phyloP scores from a whole-genome alignment of 2,113 vertebrate species.

The Pitta sordida region DNA sequence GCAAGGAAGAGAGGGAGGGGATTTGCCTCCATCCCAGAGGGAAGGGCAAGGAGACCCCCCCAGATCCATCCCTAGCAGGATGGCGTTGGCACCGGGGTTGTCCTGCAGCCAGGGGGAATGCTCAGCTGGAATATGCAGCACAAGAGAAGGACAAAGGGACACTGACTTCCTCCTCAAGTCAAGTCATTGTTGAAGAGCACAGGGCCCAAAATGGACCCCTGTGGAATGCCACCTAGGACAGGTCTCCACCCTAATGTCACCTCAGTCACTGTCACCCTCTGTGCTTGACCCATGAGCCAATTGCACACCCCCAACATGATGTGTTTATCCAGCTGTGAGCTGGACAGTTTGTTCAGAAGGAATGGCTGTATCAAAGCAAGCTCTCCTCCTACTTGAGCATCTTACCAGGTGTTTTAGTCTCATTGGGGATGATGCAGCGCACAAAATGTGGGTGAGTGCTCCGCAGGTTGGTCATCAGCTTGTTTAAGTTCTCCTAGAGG shows the following conservation, averaged over 20 bases:
- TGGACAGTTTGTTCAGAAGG: background rate
- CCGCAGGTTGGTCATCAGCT: constrained; percentile 81
- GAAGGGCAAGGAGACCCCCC: too few species aligned
- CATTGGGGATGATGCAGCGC: constrained; percentile 37
- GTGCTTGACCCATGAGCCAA: background rate
- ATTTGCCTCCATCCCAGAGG: too few species aligned
- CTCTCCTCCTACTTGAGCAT: background rate
- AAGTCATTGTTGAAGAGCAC: background rate
- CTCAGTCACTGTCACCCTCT: background rate
- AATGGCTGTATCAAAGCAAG: background rate
- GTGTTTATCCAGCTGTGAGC: background rate
- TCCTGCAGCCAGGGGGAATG: too few species aligned
- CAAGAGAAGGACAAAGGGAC: too few species aligned
- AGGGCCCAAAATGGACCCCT: background rate
- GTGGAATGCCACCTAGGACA: background rate
- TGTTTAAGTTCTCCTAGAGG: constrained; percentile 84
- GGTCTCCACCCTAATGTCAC: background rate
- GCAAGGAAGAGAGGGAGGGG: too few species aligned
- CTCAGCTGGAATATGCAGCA: too few species aligned
- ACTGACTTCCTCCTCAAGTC: too few species aligned
- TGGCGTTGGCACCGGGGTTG: too few species aligned
- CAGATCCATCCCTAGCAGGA: too few species aligned
- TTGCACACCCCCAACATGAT: background rate
- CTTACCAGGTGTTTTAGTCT: constrained; percentile 49
- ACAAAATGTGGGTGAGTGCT: constrained; percentile 39